A percentile compares a stretch with the other conserved stretches of the same genome.
Conservation (phyloP, 1,140 invertebrate species). For the Gonatopus flavifemur region DNA sequence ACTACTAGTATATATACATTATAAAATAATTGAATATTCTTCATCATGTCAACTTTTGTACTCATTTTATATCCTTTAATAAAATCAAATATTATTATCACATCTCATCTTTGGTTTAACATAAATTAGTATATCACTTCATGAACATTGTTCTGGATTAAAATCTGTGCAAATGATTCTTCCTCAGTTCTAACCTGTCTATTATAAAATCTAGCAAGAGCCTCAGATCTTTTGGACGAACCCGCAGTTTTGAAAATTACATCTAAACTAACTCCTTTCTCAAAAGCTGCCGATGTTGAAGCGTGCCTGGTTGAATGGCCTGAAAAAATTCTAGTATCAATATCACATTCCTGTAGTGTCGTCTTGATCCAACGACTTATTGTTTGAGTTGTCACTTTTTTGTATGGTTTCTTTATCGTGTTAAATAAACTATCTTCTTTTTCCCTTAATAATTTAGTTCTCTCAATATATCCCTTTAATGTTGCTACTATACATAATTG, state of each 20-base stretch:
- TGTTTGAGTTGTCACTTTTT: not conserved
- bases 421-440: constrained; percentile 3
- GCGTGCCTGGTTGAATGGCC: constrained; percentile 2
- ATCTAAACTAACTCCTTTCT: not conserved
- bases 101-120: too few relatives aligned
- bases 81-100: too few relatives aligned
- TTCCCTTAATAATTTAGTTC: not conserved
- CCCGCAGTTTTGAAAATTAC: not conserved
- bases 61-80: too few relatives aligned
- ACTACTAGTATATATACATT: too few relatives aligned
- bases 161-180: not conserved
- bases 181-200: not conserved
- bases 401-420: constrained; percentile 1
- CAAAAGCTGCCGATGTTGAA: not conserved
- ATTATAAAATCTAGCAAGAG: constrained; percentile 2
- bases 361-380: constrained; percentile 3
- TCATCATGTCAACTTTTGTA: too few relatives aligned
- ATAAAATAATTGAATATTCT: too few relatives aligned
- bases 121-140: too few relatives aligned
- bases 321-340: constrained; percentile 4
- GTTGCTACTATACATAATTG: not conserved
- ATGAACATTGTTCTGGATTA: not conserved
- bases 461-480: not conserved
- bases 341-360: not conserved
- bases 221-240: not conserved